Percentiles rank a stretch among this genome's conserved stretches.
These are phyloP conservation scores for Cyclopterus lumpus DNA, from an alignment of 2,797 vertebrate genomes.

Conservation along the genomic window DNA sequence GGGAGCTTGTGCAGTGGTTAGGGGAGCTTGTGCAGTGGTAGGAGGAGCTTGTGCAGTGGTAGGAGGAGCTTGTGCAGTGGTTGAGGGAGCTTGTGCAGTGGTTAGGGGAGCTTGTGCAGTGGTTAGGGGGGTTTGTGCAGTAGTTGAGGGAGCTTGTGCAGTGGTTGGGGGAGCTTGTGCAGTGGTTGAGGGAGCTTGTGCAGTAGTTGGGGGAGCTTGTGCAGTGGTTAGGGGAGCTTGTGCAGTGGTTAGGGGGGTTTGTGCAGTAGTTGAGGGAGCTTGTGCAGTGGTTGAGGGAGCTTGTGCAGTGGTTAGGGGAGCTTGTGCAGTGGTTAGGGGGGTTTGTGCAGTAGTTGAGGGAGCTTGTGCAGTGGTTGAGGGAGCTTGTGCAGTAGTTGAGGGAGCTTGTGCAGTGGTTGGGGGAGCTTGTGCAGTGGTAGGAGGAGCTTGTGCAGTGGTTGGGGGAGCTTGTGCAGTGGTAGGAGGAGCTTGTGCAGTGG, in stretches of 20 bases:
- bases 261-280: neutral
- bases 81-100: neutral
- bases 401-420: too few species aligned
- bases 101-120: neutral
- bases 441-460: too few species aligned
- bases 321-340: rapidly evolving
- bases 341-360: neutral
- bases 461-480: too few species aligned
- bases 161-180: neutral
- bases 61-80: neutral
- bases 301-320: neutral
- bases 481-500: too few species aligned
- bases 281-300: neutral
- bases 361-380: neutral
- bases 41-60: neutral
- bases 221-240: neutral
- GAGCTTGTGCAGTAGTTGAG: neutral
- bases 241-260: neutral
- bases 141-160: neutral
- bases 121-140: neutral
- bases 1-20: neutral
- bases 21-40: neutral
- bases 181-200: neutral
- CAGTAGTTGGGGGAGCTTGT: rapidly evolving
- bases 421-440: too few species aligned